These are phyloP conservation scores for Cynocephalus volans DNA, from an alignment of 2,113 vertebrate species.

Conservation along the genomic window DNA sequence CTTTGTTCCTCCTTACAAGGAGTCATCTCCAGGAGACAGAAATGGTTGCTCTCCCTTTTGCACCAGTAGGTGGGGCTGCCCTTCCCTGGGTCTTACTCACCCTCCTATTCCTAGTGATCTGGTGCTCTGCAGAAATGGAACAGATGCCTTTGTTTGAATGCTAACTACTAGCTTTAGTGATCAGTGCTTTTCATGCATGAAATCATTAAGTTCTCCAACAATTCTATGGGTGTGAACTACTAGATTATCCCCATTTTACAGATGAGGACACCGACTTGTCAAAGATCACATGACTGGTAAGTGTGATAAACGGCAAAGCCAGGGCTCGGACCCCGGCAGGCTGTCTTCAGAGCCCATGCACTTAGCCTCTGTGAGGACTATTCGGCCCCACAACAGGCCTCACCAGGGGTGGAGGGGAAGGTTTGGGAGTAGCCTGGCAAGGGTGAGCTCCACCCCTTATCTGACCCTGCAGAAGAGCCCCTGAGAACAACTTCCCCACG, in stretches of 20 bases:
- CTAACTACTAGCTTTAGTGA: background rate
- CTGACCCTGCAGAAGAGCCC: background rate
- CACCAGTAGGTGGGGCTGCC: background rate
- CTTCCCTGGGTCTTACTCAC: background rate
- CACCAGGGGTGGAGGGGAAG: background rate
- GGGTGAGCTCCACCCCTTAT: background rate
- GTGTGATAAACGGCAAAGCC: no score
- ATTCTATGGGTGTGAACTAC: no score
- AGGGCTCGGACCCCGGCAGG: background rate
- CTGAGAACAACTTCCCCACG: background rate
- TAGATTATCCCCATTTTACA: no score
- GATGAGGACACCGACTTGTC: no score
- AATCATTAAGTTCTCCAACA: background rate
- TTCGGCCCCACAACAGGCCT: background rate
- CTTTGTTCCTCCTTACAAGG: background rate
- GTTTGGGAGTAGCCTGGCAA: background rate
- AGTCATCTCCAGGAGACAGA: background rate
- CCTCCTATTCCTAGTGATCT: background rate
- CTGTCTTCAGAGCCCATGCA: background rate
- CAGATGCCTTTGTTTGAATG: rapidly evolving
- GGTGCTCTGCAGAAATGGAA: background rate
- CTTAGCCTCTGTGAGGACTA: background rate
- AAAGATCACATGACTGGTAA: no score
- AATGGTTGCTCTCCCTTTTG: background rate
- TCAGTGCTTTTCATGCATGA: background rate